Base-by-base conservation (phyloP, 2,113 vertebrate genomes). In the Corvus cornix region DNA sequence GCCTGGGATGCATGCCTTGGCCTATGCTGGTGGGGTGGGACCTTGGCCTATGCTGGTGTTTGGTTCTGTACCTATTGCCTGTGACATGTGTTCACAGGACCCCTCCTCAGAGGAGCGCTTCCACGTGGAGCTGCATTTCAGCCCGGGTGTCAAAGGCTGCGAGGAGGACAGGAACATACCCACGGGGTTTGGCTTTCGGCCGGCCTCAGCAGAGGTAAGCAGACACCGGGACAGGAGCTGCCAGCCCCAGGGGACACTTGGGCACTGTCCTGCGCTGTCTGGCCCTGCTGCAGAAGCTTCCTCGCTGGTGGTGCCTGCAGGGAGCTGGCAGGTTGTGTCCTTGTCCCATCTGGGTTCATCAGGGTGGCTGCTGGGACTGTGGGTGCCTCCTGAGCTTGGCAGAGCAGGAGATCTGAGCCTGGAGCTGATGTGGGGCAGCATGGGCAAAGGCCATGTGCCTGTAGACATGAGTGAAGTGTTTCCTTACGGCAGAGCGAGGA, bases 81-180 rank as follows among this genome's bases (percentile, higher is more conserved):
- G 20, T 67, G 51, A 33, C 30, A 3, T 33, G 1, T 23, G 23
- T 93, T 78, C 26, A 12, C 84, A 99, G 99, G 99, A 99, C 81
- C 97, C 99, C 1, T 98, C 98, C 19, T 99, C 99, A 7, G 99
- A 99, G 97, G 99, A 99, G 78, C 98, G 99, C 48, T 99, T 99
- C 97, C 99, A 99, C 0, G 99, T 99, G 49, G 99, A 99, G 97
- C 98, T 99, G 68, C 99, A 99, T 95, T 99, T 99, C 97, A 99
- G 99, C 89, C 99, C 99, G 0, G 99, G 99, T 0, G 99, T 99
- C 46, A 99, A 99, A 96, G 99, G 99, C 27, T 98, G 99, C 0
- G 99, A 99, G 85, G 99, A 99, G 85, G 99, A 99, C 83, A 98
- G 99, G 94, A 99, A 98, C 5, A 98, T 98, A 9, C 99, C 99